phyloP scores from a whole-genome alignment of 2,888 invertebrate species.

The Heliconius hortense region DNA sequence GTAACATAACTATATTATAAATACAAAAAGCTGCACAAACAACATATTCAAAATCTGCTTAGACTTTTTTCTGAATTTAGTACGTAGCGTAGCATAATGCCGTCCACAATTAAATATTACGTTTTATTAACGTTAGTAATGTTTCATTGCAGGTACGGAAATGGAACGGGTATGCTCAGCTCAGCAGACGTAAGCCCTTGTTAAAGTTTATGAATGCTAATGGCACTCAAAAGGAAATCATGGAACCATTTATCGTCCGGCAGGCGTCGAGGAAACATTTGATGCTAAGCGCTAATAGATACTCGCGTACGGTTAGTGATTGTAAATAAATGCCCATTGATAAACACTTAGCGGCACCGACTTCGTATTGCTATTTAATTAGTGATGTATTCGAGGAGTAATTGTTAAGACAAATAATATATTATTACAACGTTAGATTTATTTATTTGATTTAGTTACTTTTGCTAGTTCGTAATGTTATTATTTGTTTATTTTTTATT shows the following conservation, averaged over 20 bases:
- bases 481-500: neutral
- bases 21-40: too few species aligned
- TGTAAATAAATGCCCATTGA: constrained; percentile 18
- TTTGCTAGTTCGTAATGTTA: neutral
- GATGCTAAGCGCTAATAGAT: constrained; percentile 31
- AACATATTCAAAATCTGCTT: too few species aligned
- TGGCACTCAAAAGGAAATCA: constrained; percentile 36
- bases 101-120: constrained; percentile 1
- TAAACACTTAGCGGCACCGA: constrained; percentile 13
- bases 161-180: constrained; percentile 47
- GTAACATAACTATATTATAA: too few species aligned
- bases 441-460: constrained; percentile 2
- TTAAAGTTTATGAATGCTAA: constrained; percentile 38
- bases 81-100: neutral
- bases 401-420: neutral
- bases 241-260: constrained; percentile 33
- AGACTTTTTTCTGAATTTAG: too few species aligned
- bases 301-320: constrained; percentile 12
- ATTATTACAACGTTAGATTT: constrained; percentile 1
- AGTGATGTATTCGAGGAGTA: neutral
- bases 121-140: constrained; percentile 57
- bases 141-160: constrained; percentile 69
- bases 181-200: constrained; percentile 31
- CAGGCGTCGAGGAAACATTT: constrained; percentile 30
- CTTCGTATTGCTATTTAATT: neutral